phyloP scores from a whole-genome alignment of 2,888 invertebrate species.

The Miltochrista miniata region DNA sequence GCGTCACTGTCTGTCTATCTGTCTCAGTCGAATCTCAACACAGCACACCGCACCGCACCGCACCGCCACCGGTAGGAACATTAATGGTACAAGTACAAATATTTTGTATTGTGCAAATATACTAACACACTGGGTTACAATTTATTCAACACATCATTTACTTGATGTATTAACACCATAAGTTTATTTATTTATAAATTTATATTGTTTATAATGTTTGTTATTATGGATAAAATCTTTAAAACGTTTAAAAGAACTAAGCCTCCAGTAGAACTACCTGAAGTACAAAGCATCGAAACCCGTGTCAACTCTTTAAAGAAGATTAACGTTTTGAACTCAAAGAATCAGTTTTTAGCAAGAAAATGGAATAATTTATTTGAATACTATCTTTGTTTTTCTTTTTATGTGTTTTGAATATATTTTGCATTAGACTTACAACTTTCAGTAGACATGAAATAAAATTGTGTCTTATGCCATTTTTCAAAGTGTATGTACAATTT shows the following conservation, averaged over 20 bases:
- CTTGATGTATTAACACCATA: neutral
- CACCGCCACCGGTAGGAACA: too few species aligned
- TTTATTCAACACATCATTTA: too few species aligned
- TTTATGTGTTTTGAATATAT: neutral
- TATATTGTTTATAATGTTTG: conserved; percentile 23
- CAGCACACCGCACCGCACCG: too few species aligned
- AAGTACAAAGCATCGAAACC: neutral
- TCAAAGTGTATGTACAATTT: too few species aligned
- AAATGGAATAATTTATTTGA: conserved; percentile 25
- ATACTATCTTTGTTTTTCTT: neutral
- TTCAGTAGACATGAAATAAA: neutral
- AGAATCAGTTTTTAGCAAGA: conserved; percentile 20
- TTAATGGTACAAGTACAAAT: too few species aligned
- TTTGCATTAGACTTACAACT: neutral
- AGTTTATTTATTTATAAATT: conserved; percentile 21
- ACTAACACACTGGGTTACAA: too few species aligned
- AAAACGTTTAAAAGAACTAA: neutral
- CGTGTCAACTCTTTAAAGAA: conserved; percentile 10
- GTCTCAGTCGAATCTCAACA: too few species aligned
- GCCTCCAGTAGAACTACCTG: neutral
- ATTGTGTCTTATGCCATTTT: neutral
- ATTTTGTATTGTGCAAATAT: too few species aligned
- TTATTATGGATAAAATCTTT: conserved; percentile 19
- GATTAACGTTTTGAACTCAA: neutral
- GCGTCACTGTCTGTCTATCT: too few species aligned